Evolutionary conservation across 2,797 vertebrate species (phyloP), one percentile per base, ranked within the genome.

Genomic region (Coccyzus lansbergi): DNA sequence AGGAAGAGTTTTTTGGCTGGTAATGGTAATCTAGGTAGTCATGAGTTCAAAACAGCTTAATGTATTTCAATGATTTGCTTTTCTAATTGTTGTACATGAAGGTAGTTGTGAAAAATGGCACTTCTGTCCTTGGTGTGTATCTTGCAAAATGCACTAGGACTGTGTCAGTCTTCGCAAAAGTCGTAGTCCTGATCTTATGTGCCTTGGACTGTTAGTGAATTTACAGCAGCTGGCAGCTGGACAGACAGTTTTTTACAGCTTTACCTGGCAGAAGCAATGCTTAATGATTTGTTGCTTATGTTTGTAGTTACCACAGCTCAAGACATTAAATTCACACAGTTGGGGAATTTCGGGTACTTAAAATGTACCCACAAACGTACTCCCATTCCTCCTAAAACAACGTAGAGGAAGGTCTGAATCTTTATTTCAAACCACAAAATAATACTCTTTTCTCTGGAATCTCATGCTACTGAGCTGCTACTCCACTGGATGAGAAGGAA

Each of bases 141-240:
- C 77, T 70, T 78, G 69, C 62, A 40, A 52, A 74, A 51, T 53
- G n/a, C 17, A 44, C 1, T 3, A 48, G 15, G 31, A 64, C 55
- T 10, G 46, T 36, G 24, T 60, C 16, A 33, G 51, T 16, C 59
- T 38, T 83, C 13, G 68, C 2, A n/a, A 9, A 53, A 85, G 24
- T n/a, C 15, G 7, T 24, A 75, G 31, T 29, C 46, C 17, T 0
- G 0, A 20, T 70, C 36, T 22, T 46, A 2, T 12, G 5, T 38
- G 11, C 15, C n/a, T 56, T 81, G 55, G 28, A 12, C 55, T 78
- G 33, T 22, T 53, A 62, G 40, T 60, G 31, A 46, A 31, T 71
- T 85, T 60, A 72, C 59, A 71, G 5, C 7, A 62, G 28, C 56
- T 82, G 74, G 28, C 24, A 44, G 12, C 7, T 21, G 16, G 42